Conservation (phyloP, 2,888 invertebrate genomes). For the Odontomyia ornata region DNA sequence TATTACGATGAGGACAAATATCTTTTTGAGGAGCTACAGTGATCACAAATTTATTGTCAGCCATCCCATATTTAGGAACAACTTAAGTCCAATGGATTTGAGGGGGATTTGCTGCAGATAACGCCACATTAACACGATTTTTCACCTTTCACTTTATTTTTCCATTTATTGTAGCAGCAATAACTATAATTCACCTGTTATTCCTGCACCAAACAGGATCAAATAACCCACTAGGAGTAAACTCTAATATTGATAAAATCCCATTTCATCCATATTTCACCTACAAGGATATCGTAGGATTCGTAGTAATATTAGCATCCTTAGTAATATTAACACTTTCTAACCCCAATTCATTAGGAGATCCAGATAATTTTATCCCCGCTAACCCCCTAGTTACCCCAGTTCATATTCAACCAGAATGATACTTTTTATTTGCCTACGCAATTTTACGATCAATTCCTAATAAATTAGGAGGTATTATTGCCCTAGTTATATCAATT, state of each 20-base stretch:
- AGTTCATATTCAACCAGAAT: slow-evolving; percentile 81
- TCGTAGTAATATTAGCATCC: slow-evolving; percentile 66
- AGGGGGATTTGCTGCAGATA: no score
- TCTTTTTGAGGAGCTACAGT: no score
- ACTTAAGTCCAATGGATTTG: no score
- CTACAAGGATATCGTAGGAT: slow-evolving; percentile 70
- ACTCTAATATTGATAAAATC: slow-evolving; percentile 72
- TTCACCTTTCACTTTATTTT: no score
- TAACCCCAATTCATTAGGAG: slow-evolving; percentile 69
- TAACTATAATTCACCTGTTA: no score
- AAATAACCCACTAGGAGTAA: no score
- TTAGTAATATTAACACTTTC: slow-evolving; percentile 66
- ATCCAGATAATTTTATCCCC: slow-evolving; percentile 78
- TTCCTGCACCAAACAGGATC: no score
- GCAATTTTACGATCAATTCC: slow-evolving; percentile 71
- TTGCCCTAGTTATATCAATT: slow-evolving; percentile 67
- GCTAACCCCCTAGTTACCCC: slow-evolving; percentile 66
- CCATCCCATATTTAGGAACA: no score
- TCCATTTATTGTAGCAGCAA: no score
- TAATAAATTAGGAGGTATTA: slow-evolving; percentile 80
- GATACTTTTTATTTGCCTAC: slow-evolving; percentile 82
- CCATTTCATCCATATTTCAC: slow-evolving; percentile 71
- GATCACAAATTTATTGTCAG: no score
- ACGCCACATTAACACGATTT: no score
- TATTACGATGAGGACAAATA: no score